Evolutionary conservation across 92 coral and sea anemone species (phyloP), one percentile per base, ranked within the genome.

Genomic region (Porites cylindrica): DNA sequence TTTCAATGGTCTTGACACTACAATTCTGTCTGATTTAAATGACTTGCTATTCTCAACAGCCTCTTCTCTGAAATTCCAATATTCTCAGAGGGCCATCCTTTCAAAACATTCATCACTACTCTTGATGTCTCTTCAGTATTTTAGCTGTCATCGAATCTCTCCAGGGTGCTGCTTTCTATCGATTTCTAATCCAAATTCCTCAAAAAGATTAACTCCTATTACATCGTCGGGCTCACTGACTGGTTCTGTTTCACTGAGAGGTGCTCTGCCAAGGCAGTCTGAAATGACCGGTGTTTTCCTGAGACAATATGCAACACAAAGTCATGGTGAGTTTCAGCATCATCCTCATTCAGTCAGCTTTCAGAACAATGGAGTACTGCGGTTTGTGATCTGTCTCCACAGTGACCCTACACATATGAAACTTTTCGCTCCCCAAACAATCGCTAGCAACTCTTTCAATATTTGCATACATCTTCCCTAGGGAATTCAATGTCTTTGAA

Each of bases 181-280:
- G 24, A 23, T 23, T 23, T 23, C 84, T 58, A 78, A 38, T 14
- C 70, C 85, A 16, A 86, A 50, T n/a, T 20, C 52, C 50, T 78
- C 77, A 86, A 77, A 17, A 20, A 90, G 78, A 18, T 85, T 90
- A 61, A 85, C 59, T 56, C 90, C 93, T 38, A 58, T 76, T 89
- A 12, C 63, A 21, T 83, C 88, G 52, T 83, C 88, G 13, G 85
- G 70, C 14, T 61, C 50, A 51, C 72, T 59, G 21, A 89, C 18
- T 89, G 89, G 74, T 64, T 19, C 65, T 19, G 90, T 83, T 62
- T 52, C 79, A 13, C 38, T 47, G 51, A 84, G 20, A 1, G 94
- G 89, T 32, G 94, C 92, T 88, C 94, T 82, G 67, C 87, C 83
- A 13, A 88, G 51, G 80, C 91, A 91, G 75, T 91, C 89, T 47